Base-by-base conservation (phyloP, 2,888 invertebrate species). In the Thalpophila matura region DNA sequence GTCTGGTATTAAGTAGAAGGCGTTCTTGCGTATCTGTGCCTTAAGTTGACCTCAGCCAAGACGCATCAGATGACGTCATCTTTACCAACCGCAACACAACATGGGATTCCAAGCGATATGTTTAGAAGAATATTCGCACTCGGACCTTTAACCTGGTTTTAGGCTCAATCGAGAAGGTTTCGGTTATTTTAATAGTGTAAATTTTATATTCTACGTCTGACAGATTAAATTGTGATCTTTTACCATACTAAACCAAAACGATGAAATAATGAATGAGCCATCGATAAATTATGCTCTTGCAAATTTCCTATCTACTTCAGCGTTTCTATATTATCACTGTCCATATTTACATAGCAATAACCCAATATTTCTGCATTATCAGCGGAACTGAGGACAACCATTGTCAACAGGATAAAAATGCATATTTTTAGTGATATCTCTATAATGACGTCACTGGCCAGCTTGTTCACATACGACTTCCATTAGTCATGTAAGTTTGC, bases 401-500 rank as follows among this genome's bases (percentile, higher is more conserved):
- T 31, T 6, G 33, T 46, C 31, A 31, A 45, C 45, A 53, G 20
- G 27, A 60, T 42, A 62, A 58, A 74, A 37, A 10, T 2, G 33
- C 27, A 53, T 58, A 62, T 65, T 61, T 73, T 77, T 56, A 47
- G 47, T n/a, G 24, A 65, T 67, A 70, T 33, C 35, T 62, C n/a
- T 51, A 24, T 42, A 16, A 43, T 61, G 60, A 71, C 65, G 69
- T 74, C 61, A 65, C 46, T 40, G 3, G 35, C 6, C 31, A 50
- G 37, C 43, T 43, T 54, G 56, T 71, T 68, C 62, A 71, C 75
- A 79, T 71, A 74, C 74, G 74, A 80, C 75, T 75, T 53, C 69
- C 61, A 80, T 87, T 84, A 88, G 86, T 87, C 88, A 88, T 82
- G 72, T 62, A 81, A 83, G 81, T 84, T 88, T 84, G 86, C 77